Evolutionary conservation across 2,888 invertebrate genomes (phyloP).

Genomic region (Aradus depressus): DNA sequence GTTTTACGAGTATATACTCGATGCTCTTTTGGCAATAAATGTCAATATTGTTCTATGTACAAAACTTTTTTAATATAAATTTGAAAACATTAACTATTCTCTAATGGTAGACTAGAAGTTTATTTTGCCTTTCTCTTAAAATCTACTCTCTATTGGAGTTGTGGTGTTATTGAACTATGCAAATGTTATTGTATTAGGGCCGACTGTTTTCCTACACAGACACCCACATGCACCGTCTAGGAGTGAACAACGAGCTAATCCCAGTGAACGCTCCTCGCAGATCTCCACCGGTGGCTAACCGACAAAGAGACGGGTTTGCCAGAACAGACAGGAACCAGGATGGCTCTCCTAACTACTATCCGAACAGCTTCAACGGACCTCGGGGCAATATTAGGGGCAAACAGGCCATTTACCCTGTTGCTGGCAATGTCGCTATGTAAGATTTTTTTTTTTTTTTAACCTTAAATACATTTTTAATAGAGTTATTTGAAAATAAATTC

Average conservation of each 20-base stretch:
- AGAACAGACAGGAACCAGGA: conserved; percentile 61
- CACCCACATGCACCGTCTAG: conserved; percentile 81
- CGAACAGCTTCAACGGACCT: conserved; percentile 66
- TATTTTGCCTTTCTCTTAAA: too few relatives aligned
- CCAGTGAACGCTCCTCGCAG: conserved; percentile 88
- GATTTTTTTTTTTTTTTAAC: background rate
- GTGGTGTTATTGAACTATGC: too few relatives aligned
- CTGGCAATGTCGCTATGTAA: conserved; percentile 9
- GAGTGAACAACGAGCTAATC: conserved; percentile 80
- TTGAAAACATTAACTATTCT: too few relatives aligned
- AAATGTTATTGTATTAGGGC: too few relatives aligned
- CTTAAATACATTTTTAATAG: background rate
- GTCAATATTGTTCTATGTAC: too few relatives aligned
- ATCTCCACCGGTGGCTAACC: conserved; percentile 44
- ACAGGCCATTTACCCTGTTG: conserved; percentile 3
- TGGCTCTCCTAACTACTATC: conserved; percentile 88
- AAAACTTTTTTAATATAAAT: too few relatives aligned
- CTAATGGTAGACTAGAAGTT: too few relatives aligned
- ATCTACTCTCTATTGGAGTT: too few relatives aligned
- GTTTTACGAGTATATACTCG: too few relatives aligned
- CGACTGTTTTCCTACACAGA: conserved; percentile 81
- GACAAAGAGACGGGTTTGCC: conserved; percentile 81
- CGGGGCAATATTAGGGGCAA: background rate
- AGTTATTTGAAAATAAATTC: background rate
- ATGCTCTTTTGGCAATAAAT: too few relatives aligned